Percentiles rank a stretch among this genome's conserved stretches.
Evolutionary conservation across 2,797 vertebrate species (phyloP).

Genomic region (Microchirus variegatus): DNA sequence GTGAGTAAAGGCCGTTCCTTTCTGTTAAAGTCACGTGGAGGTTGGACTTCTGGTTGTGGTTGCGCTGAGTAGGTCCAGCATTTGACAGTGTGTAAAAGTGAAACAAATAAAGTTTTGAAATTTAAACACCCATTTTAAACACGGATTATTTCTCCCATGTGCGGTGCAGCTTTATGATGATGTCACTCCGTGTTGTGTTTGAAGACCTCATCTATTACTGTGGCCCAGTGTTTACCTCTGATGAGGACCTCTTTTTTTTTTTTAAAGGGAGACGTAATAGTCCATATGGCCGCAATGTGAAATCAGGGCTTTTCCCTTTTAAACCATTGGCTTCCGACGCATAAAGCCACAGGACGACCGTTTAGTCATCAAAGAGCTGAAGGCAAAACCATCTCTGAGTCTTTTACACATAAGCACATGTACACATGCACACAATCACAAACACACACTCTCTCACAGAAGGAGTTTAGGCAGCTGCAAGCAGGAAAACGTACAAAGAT

Average conservation of each 20-base stretch:
- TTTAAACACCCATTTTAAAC: constrained; percentile 24
- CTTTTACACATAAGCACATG: constrained; percentile 17
- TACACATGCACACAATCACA: constrained; percentile 29
- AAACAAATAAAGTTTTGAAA: constrained; percentile 31
- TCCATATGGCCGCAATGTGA: constrained; percentile 62
- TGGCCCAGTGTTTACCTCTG: constrained; percentile 54
- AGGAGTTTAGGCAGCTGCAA: constrained; percentile 59
- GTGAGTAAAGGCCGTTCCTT: constrained; percentile 3
- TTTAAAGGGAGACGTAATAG: constrained; percentile 6
- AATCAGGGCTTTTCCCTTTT: constrained; percentile 51
- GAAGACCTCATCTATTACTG: constrained; percentile 46
- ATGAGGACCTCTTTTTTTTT: constrained; percentile 9
- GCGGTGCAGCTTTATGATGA: constrained; percentile 52
- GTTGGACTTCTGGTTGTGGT: not conserved
- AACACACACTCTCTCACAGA: constrained; percentile 9
- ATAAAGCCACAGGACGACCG: constrained; percentile 49
- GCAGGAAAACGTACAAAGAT: constrained; percentile 38
- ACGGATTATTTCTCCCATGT: constrained; percentile 38
- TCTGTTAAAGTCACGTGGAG: not conserved
- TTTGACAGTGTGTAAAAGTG: constrained; percentile 3
- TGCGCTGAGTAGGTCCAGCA: not conserved
- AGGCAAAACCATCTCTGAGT: constrained; percentile 49
- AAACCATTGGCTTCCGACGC: constrained; percentile 58
- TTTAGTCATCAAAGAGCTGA: constrained; percentile 64
- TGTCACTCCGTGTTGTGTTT: constrained; percentile 39